phyloP scores from a whole-genome alignment of 1,140 invertebrate genomes.

The Macrotrachela quadricornifera region DNA sequence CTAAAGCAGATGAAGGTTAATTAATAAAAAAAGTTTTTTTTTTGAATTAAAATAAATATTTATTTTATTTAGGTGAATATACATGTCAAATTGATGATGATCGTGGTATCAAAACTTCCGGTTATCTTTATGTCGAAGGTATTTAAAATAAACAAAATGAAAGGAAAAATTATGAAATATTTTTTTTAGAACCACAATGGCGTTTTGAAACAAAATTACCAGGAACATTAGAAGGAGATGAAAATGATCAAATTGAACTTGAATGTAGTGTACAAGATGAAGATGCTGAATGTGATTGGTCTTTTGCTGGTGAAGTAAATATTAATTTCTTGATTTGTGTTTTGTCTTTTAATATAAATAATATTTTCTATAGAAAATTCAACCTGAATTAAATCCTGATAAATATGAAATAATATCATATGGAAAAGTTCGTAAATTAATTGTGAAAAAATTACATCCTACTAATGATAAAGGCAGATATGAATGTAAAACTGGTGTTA shows the following conservation, averaged over 20 bases:
- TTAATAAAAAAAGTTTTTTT: no score
- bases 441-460: conserved; percentile 1
- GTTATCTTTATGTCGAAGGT: not conserved
- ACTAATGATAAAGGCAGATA: not conserved
- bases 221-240: not conserved
- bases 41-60: no score
- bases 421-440: not conserved
- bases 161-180: no score
- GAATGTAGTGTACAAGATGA: conserved; percentile 6
- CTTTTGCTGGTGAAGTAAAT: conserved; percentile 2
- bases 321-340: not conserved
- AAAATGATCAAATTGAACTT: not conserved
- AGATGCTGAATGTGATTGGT: conserved; percentile 9
- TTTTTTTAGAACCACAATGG: conserved; percentile 2
- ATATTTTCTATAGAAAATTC: not conserved
- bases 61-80: not conserved
- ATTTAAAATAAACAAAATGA: no score
- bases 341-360: not conserved
- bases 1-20: conserved; percentile 3
- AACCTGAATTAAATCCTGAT: not conserved
- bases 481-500: conserved; percentile 8
- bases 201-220: conserved; percentile 8
- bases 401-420: conserved; percentile 5
- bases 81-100: conserved; percentile 5
- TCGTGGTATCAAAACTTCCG: no score